Conservation (phyloP, 1,140 invertebrate genomes). For the Antheraea mylitta region DNA sequence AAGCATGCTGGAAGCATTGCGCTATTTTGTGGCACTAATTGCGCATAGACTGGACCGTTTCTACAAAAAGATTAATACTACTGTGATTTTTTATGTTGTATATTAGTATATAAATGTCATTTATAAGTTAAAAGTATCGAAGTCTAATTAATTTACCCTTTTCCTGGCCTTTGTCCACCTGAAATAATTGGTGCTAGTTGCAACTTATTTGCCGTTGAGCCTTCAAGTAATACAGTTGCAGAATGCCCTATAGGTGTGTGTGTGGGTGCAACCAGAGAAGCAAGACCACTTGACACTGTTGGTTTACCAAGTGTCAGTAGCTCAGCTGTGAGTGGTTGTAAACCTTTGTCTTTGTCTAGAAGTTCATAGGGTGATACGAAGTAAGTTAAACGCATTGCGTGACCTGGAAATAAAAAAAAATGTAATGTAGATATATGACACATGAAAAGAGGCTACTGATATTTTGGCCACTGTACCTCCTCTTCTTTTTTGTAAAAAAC, state of each 20-base stretch:
- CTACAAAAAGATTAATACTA: constrained; percentile 18
- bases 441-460: not conserved
- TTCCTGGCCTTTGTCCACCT: constrained; percentile 85
- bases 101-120: too few relatives aligned
- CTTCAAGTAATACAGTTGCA: constrained; percentile 94
- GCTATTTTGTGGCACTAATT: constrained; percentile 90
- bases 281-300: constrained; percentile 42
- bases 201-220: constrained; percentile 92
- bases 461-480: constrained; percentile 77
- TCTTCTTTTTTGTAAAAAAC: constrained; percentile 87
- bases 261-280: constrained; percentile 47
- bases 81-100: not conserved
- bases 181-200: constrained; percentile 91
- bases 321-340: constrained; percentile 87
- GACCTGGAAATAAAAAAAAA: constrained; percentile 79
- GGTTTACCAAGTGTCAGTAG: constrained; percentile 79
- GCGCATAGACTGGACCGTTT: constrained; percentile 89
- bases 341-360: constrained; percentile 87
- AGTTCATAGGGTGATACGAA: constrained; percentile 97
- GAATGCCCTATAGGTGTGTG: constrained; percentile 86
- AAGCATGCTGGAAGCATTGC: constrained; percentile 94
- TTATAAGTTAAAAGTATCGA: too few relatives aligned
- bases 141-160: constrained; percentile 80
- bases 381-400: constrained; percentile 96
- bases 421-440: not conserved